phyloP scores from a whole-genome alignment of 1,140 invertebrate species.

The Metopolophium dirhodum region DNA sequence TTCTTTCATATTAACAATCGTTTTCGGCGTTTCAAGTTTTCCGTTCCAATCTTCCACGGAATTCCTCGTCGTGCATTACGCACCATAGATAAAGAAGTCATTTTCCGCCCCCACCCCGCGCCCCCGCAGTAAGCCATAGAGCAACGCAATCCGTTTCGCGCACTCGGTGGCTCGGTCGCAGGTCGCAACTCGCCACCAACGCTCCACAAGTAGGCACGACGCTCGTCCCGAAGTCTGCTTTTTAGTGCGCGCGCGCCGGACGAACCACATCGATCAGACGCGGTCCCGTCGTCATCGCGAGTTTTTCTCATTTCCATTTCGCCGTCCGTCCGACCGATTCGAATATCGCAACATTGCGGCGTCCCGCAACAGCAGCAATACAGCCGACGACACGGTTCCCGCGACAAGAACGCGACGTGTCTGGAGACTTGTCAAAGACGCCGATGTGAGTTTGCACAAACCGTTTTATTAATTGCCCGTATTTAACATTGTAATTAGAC shows the following conservation, averaged over 20 bases:
- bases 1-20: too few relatives aligned
- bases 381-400: conserved; percentile 35
- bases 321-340: background rate
- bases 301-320: background rate
- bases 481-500: background rate
- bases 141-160: background rate
- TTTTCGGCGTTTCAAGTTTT: background rate
- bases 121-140: background rate
- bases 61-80: background rate
- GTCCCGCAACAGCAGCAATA: background rate
- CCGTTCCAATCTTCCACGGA: background rate
- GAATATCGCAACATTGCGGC: conserved; percentile 48
- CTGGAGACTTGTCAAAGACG: conserved; percentile 47
- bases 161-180: background rate
- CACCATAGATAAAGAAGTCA: background rate
- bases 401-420: background rate
- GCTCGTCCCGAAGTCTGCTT: background rate
- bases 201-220: background rate
- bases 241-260: background rate
- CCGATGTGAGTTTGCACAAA: conserved; percentile 24
- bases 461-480: background rate
- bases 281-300: background rate
- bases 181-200: background rate
- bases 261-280: background rate
- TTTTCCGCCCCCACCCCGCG: background rate